A percentile compares a stretch with the other conserved stretches of the same genome.
phyloP scores from a whole-genome alignment of 1,140 invertebrate species.

The Diabrotica undecimpunctata region DNA sequence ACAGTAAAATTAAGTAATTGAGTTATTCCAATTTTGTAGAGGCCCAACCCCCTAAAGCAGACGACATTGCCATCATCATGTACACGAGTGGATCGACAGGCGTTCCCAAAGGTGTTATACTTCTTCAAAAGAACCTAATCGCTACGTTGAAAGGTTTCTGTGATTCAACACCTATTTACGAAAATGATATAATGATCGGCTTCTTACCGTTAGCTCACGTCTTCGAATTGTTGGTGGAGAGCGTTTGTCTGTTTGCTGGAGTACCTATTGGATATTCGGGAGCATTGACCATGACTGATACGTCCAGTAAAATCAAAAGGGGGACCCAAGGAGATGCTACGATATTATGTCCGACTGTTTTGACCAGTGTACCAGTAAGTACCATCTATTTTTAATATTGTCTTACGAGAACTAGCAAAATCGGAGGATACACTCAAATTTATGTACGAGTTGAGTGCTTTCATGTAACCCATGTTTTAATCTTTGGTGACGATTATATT shows the following conservation, averaged over 20 bases:
- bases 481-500: too few species aligned
- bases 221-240: conserved; percentile 85
- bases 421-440: too few species aligned
- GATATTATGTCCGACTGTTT: conserved; percentile 85
- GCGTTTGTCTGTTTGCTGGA: conserved; percentile 71
- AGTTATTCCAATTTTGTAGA: conserved; percentile 43
- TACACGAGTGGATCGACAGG: conserved; percentile 95
- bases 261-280: conserved; percentile 96
- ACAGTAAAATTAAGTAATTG: too few species aligned
- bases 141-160: conserved; percentile 84
- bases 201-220: conserved; percentile 97
- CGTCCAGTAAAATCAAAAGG: conserved; percentile 91
- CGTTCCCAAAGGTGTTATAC: conserved; percentile 79
- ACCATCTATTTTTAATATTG: not conserved
- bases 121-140: conserved; percentile 90
- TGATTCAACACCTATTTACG: conserved; percentile 67
- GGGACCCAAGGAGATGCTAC: conserved; percentile 89
- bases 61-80: conserved; percentile 91
- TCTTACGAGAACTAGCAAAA: too few species aligned
- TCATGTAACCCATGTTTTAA: too few species aligned
- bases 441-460: too few species aligned
- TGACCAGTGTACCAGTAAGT: conserved; percentile 91
- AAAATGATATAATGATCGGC: conserved; percentile 84
- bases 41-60: conserved; percentile 56
- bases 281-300: conserved; percentile 91